These are phyloP conservation scores for Sturmia bella DNA, from an alignment of 2,888 invertebrate species.

Conservation along the genomic window DNA sequence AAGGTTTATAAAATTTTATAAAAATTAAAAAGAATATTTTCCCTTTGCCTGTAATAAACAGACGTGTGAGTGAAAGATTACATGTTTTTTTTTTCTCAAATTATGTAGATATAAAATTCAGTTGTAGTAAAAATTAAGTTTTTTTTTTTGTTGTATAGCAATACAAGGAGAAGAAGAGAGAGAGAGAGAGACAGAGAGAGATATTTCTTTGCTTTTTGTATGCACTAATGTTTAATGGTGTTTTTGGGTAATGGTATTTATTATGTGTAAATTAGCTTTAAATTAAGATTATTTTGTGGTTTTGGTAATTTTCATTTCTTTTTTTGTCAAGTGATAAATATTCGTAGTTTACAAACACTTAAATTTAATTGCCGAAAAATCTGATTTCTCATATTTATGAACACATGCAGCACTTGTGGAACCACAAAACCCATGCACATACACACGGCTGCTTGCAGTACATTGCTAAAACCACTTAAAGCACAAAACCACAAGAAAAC, in stretches of 20 bases:
- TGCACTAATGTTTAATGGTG: neutral
- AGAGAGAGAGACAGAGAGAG: no score
- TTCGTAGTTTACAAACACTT: slow-evolving; percentile 48
- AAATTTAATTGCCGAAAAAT: slow-evolving; percentile 42
- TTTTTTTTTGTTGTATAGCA: neutral
- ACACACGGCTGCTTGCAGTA: slow-evolving; percentile 4
- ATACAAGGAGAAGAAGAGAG: no score
- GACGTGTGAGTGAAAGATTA: neutral
- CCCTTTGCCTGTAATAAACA: neutral
- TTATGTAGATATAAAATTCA: slow-evolving; percentile 41
- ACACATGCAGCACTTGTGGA: neutral
- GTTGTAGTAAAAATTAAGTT: neutral
- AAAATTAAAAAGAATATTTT: slow-evolving; percentile 15
- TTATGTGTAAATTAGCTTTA: slow-evolving; percentile 55
- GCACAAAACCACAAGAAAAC: slow-evolving; percentile 46
- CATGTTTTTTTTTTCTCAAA: slow-evolving; percentile 1
- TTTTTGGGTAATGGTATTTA: neutral
- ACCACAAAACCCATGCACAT: slow-evolving; percentile 24
- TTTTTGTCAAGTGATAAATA: slow-evolving; percentile 59
- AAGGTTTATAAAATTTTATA: slow-evolving; percentile 7
- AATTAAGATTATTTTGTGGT: slow-evolving; percentile 65
- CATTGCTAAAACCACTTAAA: slow-evolving; percentile 41
- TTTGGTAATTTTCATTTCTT: slow-evolving; percentile 1
- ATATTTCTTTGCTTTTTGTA: no score
- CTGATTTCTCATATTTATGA: neutral